phyloP scores from a whole-genome alignment of 2,888 invertebrate genomes.

The Drosophila borealis region DNA sequence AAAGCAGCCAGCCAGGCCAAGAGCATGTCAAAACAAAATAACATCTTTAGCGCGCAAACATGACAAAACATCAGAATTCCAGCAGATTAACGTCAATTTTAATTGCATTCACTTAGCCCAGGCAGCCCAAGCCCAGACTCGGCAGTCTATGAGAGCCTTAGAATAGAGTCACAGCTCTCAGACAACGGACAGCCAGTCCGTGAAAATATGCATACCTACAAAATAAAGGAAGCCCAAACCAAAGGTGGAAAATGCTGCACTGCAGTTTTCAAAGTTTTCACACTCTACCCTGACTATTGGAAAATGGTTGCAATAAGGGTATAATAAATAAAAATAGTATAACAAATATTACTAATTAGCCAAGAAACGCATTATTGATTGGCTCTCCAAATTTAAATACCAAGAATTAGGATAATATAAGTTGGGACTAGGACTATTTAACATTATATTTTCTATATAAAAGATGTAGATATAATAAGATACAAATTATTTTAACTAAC shows the following conservation, averaged over 20 bases:
- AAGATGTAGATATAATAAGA: too few species aligned
- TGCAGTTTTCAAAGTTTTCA: background rate
- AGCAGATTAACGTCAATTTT: slow-evolving; percentile 81
- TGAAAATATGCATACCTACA: slow-evolving; percentile 69
- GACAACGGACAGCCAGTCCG: slow-evolving; percentile 32
- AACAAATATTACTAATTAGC: background rate
- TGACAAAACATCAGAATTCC: slow-evolving; percentile 81
- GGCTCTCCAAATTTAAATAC: too few species aligned
- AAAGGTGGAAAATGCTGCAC: background rate
- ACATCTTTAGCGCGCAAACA: slow-evolving; percentile 81
- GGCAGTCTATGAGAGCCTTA: slow-evolving; percentile 53
- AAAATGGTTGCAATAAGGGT: background rate
- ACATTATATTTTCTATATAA: too few species aligned
- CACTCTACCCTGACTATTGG: slow-evolving; percentile 11
- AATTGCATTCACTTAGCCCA: slow-evolving; percentile 78
- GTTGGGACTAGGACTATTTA: too few species aligned
- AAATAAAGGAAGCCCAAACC: slow-evolving; percentile 14
- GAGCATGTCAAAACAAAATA: slow-evolving; percentile 81
- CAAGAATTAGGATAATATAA: too few species aligned
- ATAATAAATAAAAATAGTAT: too few species aligned
- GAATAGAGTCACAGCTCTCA: slow-evolving; percentile 56
- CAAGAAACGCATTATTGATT: too few species aligned
- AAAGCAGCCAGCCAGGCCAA: slow-evolving; percentile 63
- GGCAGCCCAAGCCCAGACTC: slow-evolving; percentile 35
- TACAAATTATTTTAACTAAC: too few species aligned